Base-by-base conservation (phyloP, 92 coral and sea anemone species). In the Porites divaricata region DNA sequence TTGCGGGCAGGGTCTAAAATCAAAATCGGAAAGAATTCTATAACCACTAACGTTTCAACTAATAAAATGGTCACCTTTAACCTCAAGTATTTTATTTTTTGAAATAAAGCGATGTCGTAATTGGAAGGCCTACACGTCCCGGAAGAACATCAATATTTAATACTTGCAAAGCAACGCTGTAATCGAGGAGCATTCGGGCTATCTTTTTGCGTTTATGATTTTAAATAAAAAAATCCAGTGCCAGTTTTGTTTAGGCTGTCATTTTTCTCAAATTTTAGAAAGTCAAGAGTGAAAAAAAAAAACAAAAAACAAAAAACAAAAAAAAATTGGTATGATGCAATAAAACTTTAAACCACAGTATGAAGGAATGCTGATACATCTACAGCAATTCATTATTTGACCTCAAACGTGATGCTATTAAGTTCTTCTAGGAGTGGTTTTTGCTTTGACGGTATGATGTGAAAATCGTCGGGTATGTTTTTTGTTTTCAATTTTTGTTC, bases 81-180 rank as follows among this genome's bases (percentile, higher is more conserved):
- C 23, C 63, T 53, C 24, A 12, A 13, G 26, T 28, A 41, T 68
- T 68, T 80, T 68, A 69, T 80, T 80, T 69, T 69, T 69, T 69
- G 56, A 25, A 12, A 78, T 22, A 51, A 50, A 49, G 63, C 20
- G 35, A 58, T 69, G 70, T 80, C 76, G 77, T 52, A 21, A 52
- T n/a, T 19, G 9, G 41, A 19, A 28, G 76, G 75, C 85, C 76
- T 0, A 80, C 69, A 80, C 57, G 20, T 56, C 69, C 76, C 85
- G 85, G 85, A 80, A 69, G 51, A 80, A 35, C 67, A 24, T 25
- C 85, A 80, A 80, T 80, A 80, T 70, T 69, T 15, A 0, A n/a
- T 35, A 76, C 76, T 76, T 23, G 57, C 67, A 11, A 25, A 21
- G 19, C 67, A 26, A 35, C 74, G 21, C 57, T 41, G 20, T 70